A percentile compares a stretch with the other conserved stretches of the same genome.
Evolutionary conservation across 2,113 vertebrate genomes (phyloP).

Genomic region (Protobothrops mucrosquamatus): DNA sequence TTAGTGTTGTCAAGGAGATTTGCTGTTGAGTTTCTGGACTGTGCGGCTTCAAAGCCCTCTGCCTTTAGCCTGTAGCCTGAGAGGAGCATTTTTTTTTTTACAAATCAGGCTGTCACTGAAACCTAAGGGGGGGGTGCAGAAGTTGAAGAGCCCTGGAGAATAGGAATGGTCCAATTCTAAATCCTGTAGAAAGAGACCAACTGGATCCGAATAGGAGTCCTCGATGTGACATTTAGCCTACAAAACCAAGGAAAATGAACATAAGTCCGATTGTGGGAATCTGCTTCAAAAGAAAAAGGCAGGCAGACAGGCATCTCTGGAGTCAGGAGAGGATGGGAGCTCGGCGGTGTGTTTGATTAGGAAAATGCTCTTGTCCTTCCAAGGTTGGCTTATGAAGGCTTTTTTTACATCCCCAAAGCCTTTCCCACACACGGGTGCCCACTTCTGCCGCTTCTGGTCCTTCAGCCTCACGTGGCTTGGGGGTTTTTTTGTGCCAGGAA

Average conservation of each 20-base stretch:
- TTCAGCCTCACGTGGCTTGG: not conserved
- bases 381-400: not conserved
- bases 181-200: not conserved
- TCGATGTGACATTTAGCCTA: not conserved
- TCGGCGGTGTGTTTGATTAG: not conserved
- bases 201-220: not conserved
- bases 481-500: not conserved
- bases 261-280: not conserved
- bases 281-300: not conserved
- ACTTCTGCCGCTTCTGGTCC: not conserved
- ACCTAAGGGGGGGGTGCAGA: not conserved
- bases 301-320: not conserved
- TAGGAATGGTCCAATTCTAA: not conserved
- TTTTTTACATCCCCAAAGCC: not conserved
- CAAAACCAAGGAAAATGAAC: too few species aligned
- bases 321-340: not conserved
- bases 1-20: constrained; percentile 65
- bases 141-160: not conserved
- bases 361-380: not conserved
- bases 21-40: constrained; percentile 55
- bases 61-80: constrained; percentile 36
- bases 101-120: constrained; percentile 43
- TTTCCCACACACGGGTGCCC: not conserved
- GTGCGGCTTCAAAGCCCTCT: constrained; percentile 43
- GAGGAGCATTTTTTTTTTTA: constrained; percentile 52